These are phyloP conservation scores for Rostratula benghalensis DNA, from an alignment of 2,113 vertebrate genomes.

Conservation along the genomic window DNA sequence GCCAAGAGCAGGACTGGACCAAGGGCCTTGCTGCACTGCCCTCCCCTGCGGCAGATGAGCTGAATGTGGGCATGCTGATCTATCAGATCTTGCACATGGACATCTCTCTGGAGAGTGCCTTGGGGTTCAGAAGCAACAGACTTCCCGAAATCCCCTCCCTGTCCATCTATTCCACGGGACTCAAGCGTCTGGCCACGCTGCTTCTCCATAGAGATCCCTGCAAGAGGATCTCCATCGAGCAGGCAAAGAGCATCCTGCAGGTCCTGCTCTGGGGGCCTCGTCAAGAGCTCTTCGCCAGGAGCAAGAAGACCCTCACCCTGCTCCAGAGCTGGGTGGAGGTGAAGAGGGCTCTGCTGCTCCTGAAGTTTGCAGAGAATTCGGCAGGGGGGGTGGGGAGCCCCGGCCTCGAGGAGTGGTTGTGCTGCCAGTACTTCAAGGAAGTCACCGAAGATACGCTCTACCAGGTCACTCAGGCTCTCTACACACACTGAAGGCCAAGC, in stretches of 20 bases:
- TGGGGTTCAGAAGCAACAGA: not conserved
- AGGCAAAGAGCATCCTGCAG: constrained; percentile 71
- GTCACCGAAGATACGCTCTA: constrained; percentile 54
- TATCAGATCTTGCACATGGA: constrained; percentile 61
- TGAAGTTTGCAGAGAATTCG: constrained; percentile 74
- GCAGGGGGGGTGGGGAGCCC: not conserved
- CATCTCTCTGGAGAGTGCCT: not conserved
- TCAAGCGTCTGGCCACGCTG: constrained; percentile 63
- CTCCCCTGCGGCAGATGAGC: constrained; percentile 44
- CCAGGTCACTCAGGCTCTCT: constrained; percentile 45
- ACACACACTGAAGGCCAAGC: not conserved
- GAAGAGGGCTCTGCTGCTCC: constrained; percentile 77
- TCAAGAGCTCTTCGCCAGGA: constrained; percentile 52
- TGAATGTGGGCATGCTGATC: constrained; percentile 72
- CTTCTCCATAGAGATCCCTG: constrained; percentile 61
- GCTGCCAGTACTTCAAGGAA: constrained; percentile 78
- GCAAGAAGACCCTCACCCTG: constrained; percentile 2
- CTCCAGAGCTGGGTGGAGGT: constrained; percentile 66
- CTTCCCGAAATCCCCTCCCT: constrained; percentile 7
- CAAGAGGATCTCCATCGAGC: constrained; percentile 41
- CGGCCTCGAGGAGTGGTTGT: constrained; percentile 79
- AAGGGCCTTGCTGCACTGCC: not conserved
- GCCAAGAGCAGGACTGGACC: not conserved
- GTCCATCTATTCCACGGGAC: constrained; percentile 59
- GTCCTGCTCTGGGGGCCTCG: constrained; percentile 84